These are phyloP conservation scores for Willowsia nigromaculata DNA, from an alignment of 2,888 invertebrate species.

Conservation along the genomic window DNA sequence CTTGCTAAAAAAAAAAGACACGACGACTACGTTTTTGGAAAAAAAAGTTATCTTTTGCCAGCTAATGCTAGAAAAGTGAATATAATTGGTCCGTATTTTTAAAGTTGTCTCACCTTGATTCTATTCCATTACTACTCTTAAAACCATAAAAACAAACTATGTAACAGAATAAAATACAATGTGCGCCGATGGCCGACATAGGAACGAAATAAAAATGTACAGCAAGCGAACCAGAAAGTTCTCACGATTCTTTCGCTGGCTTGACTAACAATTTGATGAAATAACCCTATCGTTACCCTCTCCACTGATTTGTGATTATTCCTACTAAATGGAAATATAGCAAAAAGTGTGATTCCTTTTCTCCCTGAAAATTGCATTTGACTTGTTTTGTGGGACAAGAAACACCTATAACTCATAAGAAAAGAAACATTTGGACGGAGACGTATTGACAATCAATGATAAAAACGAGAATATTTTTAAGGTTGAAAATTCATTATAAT, in stretches of 20 bases:
- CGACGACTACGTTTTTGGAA: not conserved
- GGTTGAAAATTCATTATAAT: not conserved
- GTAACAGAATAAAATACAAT: constrained; percentile 21
- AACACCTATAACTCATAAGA: not conserved
- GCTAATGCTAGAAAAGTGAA: not conserved
- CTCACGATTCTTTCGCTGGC: not conserved
- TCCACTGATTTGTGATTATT: too few species aligned
- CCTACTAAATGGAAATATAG: too few species aligned
- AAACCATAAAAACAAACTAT: constrained; percentile 8
- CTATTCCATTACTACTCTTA: not conserved
- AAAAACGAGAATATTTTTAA: not conserved
- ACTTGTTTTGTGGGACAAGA: not conserved
- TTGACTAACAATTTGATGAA: not conserved
- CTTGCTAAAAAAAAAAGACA: too few species aligned
- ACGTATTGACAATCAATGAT: not conserved
- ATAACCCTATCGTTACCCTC: too few species aligned
- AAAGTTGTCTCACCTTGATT: not conserved
- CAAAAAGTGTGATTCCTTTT: not conserved
- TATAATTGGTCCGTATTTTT: not conserved
- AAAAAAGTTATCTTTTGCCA: not conserved
- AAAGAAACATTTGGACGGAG: constrained; percentile 6
- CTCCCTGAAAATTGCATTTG: not conserved
- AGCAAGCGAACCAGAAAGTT: not conserved
- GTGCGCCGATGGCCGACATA: not conserved
- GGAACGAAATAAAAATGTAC: not conserved